Percentiles rank a stretch among this genome's conserved stretches.
These are phyloP conservation scores for Callipepla californica DNA, from an alignment of 2,113 vertebrate genomes.

Conservation along the genomic window DNA sequence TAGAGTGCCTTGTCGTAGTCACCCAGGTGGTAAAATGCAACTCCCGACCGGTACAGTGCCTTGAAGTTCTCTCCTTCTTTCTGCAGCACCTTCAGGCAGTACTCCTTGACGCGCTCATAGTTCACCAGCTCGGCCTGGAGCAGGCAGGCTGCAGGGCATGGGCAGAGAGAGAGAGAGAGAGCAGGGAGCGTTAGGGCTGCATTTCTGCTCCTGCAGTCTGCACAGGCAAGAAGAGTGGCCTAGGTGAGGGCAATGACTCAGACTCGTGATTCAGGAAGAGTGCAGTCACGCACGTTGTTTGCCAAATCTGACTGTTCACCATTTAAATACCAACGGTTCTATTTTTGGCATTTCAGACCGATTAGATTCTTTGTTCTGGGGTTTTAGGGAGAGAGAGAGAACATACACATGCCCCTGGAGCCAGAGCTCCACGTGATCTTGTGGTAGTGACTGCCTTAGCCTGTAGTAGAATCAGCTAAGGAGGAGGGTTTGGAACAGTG, in stretches of 20 bases:
- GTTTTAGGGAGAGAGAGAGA: background rate
- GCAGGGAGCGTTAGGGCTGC: background rate
- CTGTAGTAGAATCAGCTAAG: background rate
- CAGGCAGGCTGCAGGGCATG: conserved; percentile 86
- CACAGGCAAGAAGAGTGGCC: background rate
- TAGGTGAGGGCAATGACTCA: conserved; percentile 55
- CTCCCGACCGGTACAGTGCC: conserved; percentile 95
- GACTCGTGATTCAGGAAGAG: background rate
- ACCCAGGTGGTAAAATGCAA: conserved; percentile 97
- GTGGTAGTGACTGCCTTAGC: background rate
- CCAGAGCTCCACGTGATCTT: background rate
- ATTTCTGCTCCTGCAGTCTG: background rate
- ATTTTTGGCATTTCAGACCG: background rate
- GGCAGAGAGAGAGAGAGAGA: background rate
- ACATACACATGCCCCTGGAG: background rate
- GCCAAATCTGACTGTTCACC: background rate
- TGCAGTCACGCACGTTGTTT: background rate
- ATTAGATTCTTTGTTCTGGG: background rate
- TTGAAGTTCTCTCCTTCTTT: conserved; percentile 99
- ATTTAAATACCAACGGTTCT: background rate
- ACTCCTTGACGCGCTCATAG: conserved; percentile 97
- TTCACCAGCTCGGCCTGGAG: conserved; percentile 98
- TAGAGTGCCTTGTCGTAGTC: conserved; percentile 96
- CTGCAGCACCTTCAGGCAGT: conserved; percentile 96
- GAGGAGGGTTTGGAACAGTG: background rate